Base-by-base conservation (phyloP, 1,140 invertebrate species). In the Musca vetustissima region DNA sequence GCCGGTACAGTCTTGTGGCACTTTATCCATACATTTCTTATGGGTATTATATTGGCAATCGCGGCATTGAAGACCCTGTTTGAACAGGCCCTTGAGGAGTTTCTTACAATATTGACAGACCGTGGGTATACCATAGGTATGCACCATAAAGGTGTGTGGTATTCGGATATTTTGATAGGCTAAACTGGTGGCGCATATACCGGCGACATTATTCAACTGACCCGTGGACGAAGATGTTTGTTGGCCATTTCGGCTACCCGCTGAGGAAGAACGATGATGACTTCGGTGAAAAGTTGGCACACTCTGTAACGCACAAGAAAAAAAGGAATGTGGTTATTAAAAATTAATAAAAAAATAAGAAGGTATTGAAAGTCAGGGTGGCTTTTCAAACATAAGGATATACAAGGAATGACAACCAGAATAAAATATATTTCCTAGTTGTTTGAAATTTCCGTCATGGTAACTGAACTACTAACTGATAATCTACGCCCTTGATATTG, bases 41-140 rank as follows among this genome's bases (percentile, higher is more conserved):
- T 99, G 97, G 69, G 93, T 95, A 86, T 99, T 99, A 84, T 96
- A 98, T 82, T 96, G 95, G 82, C 97, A 99, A 86, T 98, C 97
- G 85, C 96, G 94, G 83, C 98, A 99, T 83, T 99, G 97, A 67
- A 98, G 83, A 52, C 98, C 95, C 85, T 99, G 98, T 79, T 97
- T 93, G 84, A 98, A 98, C 55, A 99, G 86, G 1, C 97, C 97
- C 75, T 94, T 92, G 22, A 99, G 87, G 73, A 99, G 87, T 84
- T 97, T 97, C 83, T 97, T 96, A 86, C 97, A 99, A 80, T 91
- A 88, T 74, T 97, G 93, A 83, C 98, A 99, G 14, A 98, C 91
- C 1, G 98, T 99, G 19, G 96, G 98, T 49, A 94, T 86, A 19
- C 93, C 97, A 84, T 99, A 99, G 48, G 90, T 95, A 87, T 99